Percentiles rank a stretch among this genome's conserved stretches.
Evolutionary conservation across 1,140 invertebrate genomes (phyloP).

Genomic region (Macrocentrus cingulum): DNA sequence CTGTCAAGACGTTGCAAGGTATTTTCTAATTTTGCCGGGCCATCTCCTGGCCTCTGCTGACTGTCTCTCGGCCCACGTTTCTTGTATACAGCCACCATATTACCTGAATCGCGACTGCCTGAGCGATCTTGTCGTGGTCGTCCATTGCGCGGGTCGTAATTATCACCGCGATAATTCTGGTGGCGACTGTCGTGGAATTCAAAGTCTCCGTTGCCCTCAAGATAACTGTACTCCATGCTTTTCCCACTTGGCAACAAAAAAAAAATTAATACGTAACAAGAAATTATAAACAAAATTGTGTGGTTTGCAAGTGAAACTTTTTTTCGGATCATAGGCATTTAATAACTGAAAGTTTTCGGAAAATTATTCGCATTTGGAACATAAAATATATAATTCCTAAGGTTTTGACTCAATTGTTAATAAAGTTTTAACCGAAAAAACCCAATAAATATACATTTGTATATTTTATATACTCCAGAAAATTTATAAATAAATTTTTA

Average conservation of each 20-base stretch:
- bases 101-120: constrained; percentile 22
- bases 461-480: too few species aligned
- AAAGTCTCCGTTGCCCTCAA: neutral
- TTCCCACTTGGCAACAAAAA: neutral
- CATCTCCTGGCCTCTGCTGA: constrained; percentile 1
- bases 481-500: too few species aligned
- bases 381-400: too few species aligned
- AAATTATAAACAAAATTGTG: neutral
- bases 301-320: too few species aligned
- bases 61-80: neutral
- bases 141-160: constrained; percentile 21
- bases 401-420: too few species aligned
- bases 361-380: too few species aligned
- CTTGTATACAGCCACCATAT: constrained; percentile 14
- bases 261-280: neutral
- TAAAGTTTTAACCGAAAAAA: too few species aligned
- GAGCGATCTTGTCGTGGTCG: neutral
- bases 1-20: constrained; percentile 55
- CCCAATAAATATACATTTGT: too few species aligned
- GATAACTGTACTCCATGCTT: neutral
- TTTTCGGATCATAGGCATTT: too few species aligned
- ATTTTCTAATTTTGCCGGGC: constrained; percentile 12
- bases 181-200: neutral
- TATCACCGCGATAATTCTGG: neutral
- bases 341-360: too few species aligned